phyloP scores from a whole-genome alignment of 2,113 vertebrate species.

The Hiodon tergisus region DNA sequence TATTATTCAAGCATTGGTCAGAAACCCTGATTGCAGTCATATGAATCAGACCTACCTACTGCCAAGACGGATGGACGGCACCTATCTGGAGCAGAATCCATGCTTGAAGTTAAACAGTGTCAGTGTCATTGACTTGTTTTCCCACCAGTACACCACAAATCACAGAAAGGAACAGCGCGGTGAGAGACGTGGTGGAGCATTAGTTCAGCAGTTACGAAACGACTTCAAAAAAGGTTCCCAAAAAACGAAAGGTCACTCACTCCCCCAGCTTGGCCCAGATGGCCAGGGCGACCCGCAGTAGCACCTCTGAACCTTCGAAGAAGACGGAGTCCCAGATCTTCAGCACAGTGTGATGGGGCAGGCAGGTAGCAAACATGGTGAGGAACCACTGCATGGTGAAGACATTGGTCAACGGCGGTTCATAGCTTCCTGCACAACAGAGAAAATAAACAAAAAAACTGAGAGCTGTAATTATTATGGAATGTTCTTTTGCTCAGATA shows the following conservation, averaged over 20 bases:
- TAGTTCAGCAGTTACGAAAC: not conserved
- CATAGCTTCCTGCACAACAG: conserved; percentile 77
- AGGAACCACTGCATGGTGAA: conserved; percentile 99
- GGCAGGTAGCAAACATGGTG: conserved; percentile 96
- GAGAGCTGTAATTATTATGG: not conserved
- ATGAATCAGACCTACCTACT: no score
- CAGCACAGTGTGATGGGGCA: conserved; percentile 89
- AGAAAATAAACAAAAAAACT: not conserved
- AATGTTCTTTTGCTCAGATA: no score
- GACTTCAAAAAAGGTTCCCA: conserved; percentile 4
- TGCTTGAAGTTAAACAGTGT: no score
- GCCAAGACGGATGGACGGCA: no score
- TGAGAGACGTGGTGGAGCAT: not conserved
- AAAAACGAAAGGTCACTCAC: conserved; percentile 64
- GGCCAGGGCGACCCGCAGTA: conserved; percentile 85
- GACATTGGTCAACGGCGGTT: conserved; percentile 93
- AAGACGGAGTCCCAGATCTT: conserved; percentile 99
- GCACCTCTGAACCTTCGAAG: conserved; percentile 95
- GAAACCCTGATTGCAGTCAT: no score
- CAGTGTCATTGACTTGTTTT: no score
- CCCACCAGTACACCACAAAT: no score
- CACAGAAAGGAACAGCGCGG: accelerated
- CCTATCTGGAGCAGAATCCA: no score
- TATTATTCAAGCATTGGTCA: no score
- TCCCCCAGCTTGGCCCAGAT: conserved; percentile 94